Evolutionary conservation across 2,888 invertebrate species (phyloP).

Genomic region (Drosophila imparisetae): DNA sequence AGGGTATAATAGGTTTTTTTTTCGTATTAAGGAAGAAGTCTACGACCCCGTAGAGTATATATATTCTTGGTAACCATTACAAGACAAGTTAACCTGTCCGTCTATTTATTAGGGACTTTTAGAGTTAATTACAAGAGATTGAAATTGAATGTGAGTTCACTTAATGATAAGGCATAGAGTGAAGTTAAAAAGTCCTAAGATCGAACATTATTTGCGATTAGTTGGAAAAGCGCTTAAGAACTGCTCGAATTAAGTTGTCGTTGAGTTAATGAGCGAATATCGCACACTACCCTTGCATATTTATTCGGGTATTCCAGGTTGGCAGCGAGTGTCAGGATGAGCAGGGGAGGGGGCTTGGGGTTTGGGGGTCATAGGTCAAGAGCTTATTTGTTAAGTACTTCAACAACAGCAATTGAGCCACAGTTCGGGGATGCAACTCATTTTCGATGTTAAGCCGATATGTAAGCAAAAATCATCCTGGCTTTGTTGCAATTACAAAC

Average conservation of each 20-base stretch:
- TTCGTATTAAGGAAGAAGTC: not conserved
- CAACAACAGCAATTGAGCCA: conserved; percentile 44
- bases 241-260: not conserved
- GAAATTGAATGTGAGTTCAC: not conserved
- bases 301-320: not conserved
- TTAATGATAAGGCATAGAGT: not conserved
- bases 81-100: not conserved
- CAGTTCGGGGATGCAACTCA: conserved; percentile 23
- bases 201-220: not conserved
- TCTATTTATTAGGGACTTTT: not conserved
- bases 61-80: not conserved
- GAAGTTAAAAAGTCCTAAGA: not conserved
- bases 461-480: conserved; percentile 66
- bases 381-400: conserved; percentile 45
- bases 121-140: not conserved
- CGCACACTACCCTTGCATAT: not conserved
- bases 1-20: no score
- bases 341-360: not conserved
- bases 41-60: not conserved
- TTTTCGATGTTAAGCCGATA: conserved; percentile 56
- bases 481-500: conserved; percentile 59
- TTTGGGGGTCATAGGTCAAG: not conserved
- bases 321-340: not conserved
- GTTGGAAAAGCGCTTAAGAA: not conserved
- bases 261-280: conserved; percentile 13